Base-by-base conservation (phyloP, 2,797 vertebrate species). In the Chelidonichthys spinosus region DNA sequence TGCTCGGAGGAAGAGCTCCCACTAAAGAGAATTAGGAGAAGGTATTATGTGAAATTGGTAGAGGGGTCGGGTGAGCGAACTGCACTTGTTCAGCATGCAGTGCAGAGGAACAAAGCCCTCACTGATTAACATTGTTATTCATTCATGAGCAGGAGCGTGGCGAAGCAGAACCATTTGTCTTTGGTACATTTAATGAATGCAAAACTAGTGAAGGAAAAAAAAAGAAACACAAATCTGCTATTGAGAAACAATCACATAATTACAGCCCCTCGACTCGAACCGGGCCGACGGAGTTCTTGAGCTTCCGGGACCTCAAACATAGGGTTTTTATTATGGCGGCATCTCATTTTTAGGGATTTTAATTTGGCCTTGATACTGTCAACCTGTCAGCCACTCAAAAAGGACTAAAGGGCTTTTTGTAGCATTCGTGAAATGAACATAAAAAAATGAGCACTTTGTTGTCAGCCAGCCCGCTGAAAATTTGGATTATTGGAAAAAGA, bases 121-220 rank as follows among this genome's bases (percentile, higher is more conserved):
- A 36, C 83, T 89, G 83, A 89, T 92, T 89, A 90, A 86, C 82
- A 75, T 73, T 89, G 87, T 89, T 92, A 83, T 89, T 88, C 89
- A 92, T 91, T 91, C 90, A 90, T 86, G 85, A 85, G 86, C 71
- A 62, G 76, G 61, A 79, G 77, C 81, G 72, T 77, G 2, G 84
- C 40, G 79, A 87, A 81, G 87, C 87, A 59, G 64, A 80, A 70
- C 79, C 82, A 74, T 89, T 91, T 89, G 87, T 89, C 87, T 88
- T 82, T 58, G 85, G 89, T 81, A 76, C 79, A 81, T 89, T 87
- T 85, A 88, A 85, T 90, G 85, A 88, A 89, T 81, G 78, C 80
- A 79, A 77, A 85, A 69, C 61, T 54, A 56, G 79, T 15, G 9
- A 1, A 60, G 49, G 3, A 54, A 54, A 32, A 2, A 37, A 58